phyloP scores from a whole-genome alignment of 2,113 vertebrate genomes.

The Atrichornis clamosus region DNA sequence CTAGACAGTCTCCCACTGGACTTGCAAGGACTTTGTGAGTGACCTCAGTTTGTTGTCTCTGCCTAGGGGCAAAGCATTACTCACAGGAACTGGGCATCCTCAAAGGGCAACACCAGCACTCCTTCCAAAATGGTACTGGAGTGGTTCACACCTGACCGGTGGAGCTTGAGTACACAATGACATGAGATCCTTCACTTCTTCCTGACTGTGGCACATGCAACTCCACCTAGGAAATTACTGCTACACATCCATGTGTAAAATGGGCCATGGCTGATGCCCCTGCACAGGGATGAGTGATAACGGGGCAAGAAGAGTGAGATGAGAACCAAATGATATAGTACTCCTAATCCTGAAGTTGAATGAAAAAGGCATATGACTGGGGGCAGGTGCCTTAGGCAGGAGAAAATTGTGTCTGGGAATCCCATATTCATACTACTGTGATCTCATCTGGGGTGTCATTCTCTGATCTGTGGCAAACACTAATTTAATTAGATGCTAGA shows the following conservation, averaged over 20 bases:
- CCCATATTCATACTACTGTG: neutral
- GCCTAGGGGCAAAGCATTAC: neutral
- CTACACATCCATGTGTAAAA: neutral
- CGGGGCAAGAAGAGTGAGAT: neutral
- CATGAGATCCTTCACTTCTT: neutral
- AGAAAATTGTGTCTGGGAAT: neutral
- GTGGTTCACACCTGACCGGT: neutral
- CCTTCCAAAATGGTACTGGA: neutral
- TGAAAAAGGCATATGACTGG: neutral
- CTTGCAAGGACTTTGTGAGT: neutral
- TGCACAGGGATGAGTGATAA: neutral
- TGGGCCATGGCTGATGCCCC: neutral
- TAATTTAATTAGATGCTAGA: neutral
- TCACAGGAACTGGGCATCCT: neutral
- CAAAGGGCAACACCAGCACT: neutral
- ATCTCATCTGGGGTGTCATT: neutral
- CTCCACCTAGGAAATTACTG: neutral
- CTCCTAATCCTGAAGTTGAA: neutral
- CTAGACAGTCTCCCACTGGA: neutral
- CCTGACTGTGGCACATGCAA: neutral
- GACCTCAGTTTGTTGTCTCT: neutral
- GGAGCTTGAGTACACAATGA: neutral
- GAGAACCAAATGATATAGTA: neutral
- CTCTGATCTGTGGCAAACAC: neutral
- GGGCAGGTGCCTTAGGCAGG: neutral